Base-by-base conservation (phyloP, 2,113 vertebrate genomes). In the Echinops telfairi region DNA sequence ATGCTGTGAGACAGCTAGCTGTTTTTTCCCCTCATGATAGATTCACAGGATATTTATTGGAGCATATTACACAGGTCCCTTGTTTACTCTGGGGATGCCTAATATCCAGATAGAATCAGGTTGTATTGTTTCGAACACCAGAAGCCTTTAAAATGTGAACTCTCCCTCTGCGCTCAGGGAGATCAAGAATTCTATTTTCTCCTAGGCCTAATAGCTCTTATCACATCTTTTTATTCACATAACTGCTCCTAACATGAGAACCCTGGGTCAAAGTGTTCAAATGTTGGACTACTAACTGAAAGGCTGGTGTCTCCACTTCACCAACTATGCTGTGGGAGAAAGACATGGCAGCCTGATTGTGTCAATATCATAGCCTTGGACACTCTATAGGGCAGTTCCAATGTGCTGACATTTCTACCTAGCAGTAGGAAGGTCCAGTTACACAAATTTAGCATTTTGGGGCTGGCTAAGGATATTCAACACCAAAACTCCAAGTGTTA, bases 401-500 rank as follows among this genome's bases (percentile, higher is more conserved):
- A 53, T 53, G 9, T 12, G 5, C 47, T 53, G 47, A 53, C 47
- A 53, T 98, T 97, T 97, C 98, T 98, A 95, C 81, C 47, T 96
- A 98, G 98, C 84, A 86, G 98, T 95, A 97, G 98, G 97, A 97
- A 94, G 96, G 97, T 98, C 98, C 20, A 62, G 23, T 62, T 62
- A 62, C 60, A 62, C 60, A 97, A 97, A 97, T 98, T 97, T 97
- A 97, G 47, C 97, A 95, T 98, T 97, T 98, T 98, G 16, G 23
- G 97, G 98, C 97, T 97, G 98, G 98, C 97, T 97, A 97, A 98
- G 97, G 98, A 97, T 97, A 97, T 97, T 98, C 98, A 98, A 98
- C 98, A 98, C 98, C 97, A 98, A 97, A 97, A 98, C 98, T 97
- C 97, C 93, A 97, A 98, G 97, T 97, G 97, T 97, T 98, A 94